Base-by-base conservation (phyloP, 1,140 invertebrate genomes). In the Stegodyphus mimosarum region DNA sequence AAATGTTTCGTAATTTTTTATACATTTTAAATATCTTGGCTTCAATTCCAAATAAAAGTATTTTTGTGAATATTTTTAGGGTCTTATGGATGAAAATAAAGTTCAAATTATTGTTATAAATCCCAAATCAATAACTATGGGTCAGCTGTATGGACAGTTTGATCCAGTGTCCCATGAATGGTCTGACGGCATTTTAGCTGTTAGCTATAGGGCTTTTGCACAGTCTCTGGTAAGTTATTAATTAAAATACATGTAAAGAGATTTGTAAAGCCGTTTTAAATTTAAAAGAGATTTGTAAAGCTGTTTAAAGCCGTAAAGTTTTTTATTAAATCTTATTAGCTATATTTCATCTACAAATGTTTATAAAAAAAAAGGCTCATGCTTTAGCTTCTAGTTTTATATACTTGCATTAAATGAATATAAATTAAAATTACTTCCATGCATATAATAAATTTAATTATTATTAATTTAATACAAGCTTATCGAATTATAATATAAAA, bases 51-150 rank as follows among this genome's bases (percentile, higher is more conserved):
- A 33, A 33, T 33, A 33, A 33, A 33, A 33, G 1, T 33, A 33
- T 33, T 1, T 33, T 33, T 33, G 33, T 33, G 33, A 3, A 33
- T 87, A 88, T n/a, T 87, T 88, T 15, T 87, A 94, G 93, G 92
- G 91, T 77, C 90, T 95, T 87, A 95, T 96, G 93, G 93, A 95
- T 76, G 97, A 98, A 90, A 95, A 96, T 88, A 94, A 93, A 88
- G 97, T 97, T 0, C 95, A 97, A 89, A 97, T 94, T 89, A 96
- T 94, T 1, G 93, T 99, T 0, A 98, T 99, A 81, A 99, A 98
- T 91, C 97, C 97, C 0, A 99, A 99, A 90, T 95, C 97, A 0
- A 96, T 99, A 83, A 98, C 97, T 0, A 96, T 99, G 94, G 96
- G 96, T 11, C 96, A 99, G 90, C 90, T 99, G 7, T 99, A 99